Percentiles rank a stretch among this genome's conserved stretches.
Evolutionary conservation across 2,797 vertebrate genomes (phyloP).

Genomic region (Gadopsis marmoratus): DNA sequence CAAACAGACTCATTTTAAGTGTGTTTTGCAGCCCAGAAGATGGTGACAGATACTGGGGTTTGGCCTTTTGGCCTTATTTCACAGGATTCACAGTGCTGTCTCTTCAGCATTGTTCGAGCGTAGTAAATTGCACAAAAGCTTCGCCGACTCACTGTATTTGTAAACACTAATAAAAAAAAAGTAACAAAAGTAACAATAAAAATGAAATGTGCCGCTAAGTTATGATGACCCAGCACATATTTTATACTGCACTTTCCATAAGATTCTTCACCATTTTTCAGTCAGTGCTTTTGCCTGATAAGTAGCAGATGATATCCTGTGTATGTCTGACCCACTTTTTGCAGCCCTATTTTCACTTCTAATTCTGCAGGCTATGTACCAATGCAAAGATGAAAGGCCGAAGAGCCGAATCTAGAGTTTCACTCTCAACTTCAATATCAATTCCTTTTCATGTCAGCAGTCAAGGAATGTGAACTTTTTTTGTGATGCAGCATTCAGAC

Average conservation of each 20-base stretch:
- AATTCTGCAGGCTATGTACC: constrained; percentile 18
- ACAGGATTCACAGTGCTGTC: not conserved
- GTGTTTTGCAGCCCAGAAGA: not conserved
- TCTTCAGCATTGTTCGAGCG: not conserved
- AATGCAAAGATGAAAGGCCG: not conserved
- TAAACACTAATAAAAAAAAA: not conserved
- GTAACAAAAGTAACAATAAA: not conserved
- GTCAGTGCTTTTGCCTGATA: constrained; percentile 23
- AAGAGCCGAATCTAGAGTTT: not conserved
- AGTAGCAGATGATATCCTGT: constrained; percentile 38
- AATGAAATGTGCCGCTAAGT: not conserved
- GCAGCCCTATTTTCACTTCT: constrained; percentile 19
- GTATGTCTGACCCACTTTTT: constrained; percentile 55
- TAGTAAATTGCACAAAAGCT: not conserved
- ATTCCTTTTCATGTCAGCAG: constrained; percentile 13
- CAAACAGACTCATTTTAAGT: not conserved
- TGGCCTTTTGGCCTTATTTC: not conserved
- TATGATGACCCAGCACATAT: constrained; percentile 14
- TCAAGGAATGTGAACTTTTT: not conserved
- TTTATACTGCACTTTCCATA: constrained; percentile 7
- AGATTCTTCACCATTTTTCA: constrained; percentile 10
- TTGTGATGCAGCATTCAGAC: not conserved
- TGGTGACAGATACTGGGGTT: not conserved
- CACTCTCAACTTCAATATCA: not conserved
- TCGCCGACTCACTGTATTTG: constrained; percentile 8